Conservation (phyloP, 2,113 vertebrate species). For the Clarias magur region DNA sequence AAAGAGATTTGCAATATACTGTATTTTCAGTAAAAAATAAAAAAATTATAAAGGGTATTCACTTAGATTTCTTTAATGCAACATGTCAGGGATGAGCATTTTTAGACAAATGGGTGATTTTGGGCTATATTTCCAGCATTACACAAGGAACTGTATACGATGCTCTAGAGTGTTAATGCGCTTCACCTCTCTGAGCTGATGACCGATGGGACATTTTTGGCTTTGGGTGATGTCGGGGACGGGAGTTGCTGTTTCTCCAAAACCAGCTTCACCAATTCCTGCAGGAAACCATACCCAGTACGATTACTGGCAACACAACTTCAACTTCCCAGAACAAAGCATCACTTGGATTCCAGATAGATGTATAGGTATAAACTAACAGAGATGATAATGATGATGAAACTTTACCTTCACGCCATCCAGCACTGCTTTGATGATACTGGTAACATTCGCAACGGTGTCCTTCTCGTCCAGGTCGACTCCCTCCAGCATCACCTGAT, state of each 20-base stretch:
- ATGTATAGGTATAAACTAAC: too few relatives aligned
- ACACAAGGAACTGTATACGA: neutral
- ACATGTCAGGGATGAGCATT: neutral
- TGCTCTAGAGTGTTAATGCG: neutral
- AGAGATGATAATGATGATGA: neutral
- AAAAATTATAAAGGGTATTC: neutral
- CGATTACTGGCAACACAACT: neutral
- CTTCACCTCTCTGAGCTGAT: slow-evolving; percentile 76
- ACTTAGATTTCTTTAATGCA: neutral
- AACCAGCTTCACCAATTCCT: slow-evolving; percentile 90
- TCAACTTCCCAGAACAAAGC: neutral
- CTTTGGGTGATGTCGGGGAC: slow-evolving; percentile 78
- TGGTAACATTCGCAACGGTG: slow-evolving; percentile 78
- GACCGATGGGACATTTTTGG: slow-evolving; percentile 75
- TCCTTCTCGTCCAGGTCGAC: slow-evolving; percentile 82
- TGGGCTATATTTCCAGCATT: neutral
- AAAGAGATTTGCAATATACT: neutral
- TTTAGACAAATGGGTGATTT: neutral
- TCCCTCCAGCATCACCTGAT: slow-evolving; percentile 88
- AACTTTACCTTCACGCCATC: slow-evolving; percentile 86
- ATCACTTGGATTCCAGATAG: too few relatives aligned
- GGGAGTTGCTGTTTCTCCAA: slow-evolving; percentile 84
- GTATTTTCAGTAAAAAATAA: neutral
- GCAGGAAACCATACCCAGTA: slow-evolving; percentile 24
- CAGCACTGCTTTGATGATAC: slow-evolving; percentile 86